Evolutionary conservation across 2,797 vertebrate species (phyloP).

Genomic region (Apogon talboti): DNA sequence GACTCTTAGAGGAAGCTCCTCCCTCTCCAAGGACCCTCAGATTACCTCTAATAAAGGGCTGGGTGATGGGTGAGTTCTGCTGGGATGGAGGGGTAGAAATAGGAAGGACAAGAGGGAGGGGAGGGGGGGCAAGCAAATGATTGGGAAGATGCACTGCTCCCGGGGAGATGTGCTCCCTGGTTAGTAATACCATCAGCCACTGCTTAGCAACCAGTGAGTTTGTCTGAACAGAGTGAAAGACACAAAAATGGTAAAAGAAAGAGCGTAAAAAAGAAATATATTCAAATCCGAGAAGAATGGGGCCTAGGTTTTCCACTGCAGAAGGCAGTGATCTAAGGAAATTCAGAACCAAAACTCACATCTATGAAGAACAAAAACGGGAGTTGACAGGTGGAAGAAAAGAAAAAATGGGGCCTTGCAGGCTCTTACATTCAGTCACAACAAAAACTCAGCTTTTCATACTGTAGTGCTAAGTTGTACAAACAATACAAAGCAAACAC

Average conservation of each 20-base stretch:
- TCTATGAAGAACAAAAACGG: conserved; percentile 68
- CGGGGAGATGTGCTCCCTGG: conserved; percentile 77
- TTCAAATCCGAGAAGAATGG: conserved; percentile 50
- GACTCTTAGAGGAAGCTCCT: conserved; percentile 85
- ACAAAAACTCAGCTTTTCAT: conserved; percentile 53
- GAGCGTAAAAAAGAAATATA: conserved; percentile 26
- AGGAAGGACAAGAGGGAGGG: conserved; percentile 24
- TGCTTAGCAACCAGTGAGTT: conserved; percentile 93
- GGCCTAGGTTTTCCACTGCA: conserved; percentile 53
- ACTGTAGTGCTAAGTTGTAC: conserved; percentile 38
- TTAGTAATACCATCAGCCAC: conserved; percentile 86
- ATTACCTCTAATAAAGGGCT: conserved; percentile 84
- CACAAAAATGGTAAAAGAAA: conserved; percentile 42
- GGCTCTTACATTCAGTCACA: conserved; percentile 49
- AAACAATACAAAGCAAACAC: conserved; percentile 69
- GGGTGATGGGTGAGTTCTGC: conserved; percentile 73
- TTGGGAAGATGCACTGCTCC: conserved; percentile 88
- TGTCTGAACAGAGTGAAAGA: conserved; percentile 60
- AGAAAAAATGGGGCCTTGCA: conserved; percentile 53
- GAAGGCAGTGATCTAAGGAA: conserved; percentile 37
- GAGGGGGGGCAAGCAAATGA: conserved; percentile 78
- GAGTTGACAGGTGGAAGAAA: conserved; percentile 70
- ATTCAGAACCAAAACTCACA: conserved; percentile 52
- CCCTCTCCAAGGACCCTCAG: conserved; percentile 83
- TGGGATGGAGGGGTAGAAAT: conserved; percentile 44